phyloP scores from a whole-genome alignment of 2,113 vertebrate species.

The Protobothrops flavoviridis region DNA sequence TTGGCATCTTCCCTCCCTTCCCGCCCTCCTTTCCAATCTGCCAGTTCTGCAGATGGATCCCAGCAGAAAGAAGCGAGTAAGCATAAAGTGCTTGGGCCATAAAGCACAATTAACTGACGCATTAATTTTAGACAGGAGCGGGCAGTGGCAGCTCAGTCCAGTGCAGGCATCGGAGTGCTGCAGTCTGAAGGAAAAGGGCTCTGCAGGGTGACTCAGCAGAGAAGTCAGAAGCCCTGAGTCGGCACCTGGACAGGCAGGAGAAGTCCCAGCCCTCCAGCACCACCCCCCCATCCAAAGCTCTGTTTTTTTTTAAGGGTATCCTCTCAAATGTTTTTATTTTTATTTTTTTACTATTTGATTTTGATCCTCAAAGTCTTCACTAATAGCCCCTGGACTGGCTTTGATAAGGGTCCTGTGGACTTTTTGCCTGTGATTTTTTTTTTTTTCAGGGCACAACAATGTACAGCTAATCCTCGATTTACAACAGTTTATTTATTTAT shows the following conservation, averaged over 20 bases:
- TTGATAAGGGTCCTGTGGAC: background rate
- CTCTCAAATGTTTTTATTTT: background rate
- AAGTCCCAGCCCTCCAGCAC: background rate
- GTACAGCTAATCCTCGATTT: background rate
- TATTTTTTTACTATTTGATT: background rate
- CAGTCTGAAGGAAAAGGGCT: conserved; percentile 39
- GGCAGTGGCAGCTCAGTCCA: background rate
- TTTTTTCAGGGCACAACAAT: background rate
- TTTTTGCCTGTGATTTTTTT: background rate
- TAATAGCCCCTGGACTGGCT: background rate
- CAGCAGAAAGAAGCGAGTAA: background rate
- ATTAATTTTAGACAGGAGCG: conserved; percentile 6
- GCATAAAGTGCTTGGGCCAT: background rate
- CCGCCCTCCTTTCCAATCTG: background rate
- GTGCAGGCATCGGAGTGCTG: conserved; percentile 43
- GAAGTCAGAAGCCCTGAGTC: background rate
- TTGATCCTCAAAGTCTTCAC: background rate
- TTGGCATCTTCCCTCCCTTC: background rate
- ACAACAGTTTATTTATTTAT: too few species aligned
- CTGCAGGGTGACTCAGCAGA: conserved; percentile 69
- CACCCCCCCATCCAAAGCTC: background rate
- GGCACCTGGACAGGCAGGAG: background rate
- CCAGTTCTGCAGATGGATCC: background rate
- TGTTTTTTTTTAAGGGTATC: background rate
- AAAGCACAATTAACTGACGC: conserved; percentile 40